Conservation (phyloP, 2,113 vertebrate species). For the Xenopus tropicalis region UCB_Xtro_10.0 CM004443.2:175289001-175289500, state of each 20-base stretch:
- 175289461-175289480: slow-evolving; percentile 26
- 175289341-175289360: slow-evolving; percentile 32
- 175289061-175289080: no score
- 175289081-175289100: no score
- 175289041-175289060: no score
- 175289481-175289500: neutral
- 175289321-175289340: slow-evolving; percentile 38
- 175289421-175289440: slow-evolving; percentile 25
- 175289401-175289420: slow-evolving; percentile 27
- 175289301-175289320: slow-evolving; percentile 35
- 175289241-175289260: slow-evolving; percentile 16
- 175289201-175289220: neutral
- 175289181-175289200: neutral
- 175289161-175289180: neutral
- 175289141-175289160: neutral
- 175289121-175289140: neutral
- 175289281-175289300: slow-evolving; percentile 35
- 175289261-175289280: slow-evolving; percentile 29
- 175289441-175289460: neutral
- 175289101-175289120: no score
- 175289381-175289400: slow-evolving; percentile 34
- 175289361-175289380: slow-evolving; percentile 30
- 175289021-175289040: no score
- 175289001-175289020: no score
- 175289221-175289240: slow-evolving; percentile 6